Base-by-base conservation (phyloP, 2,888 invertebrate genomes). In the Holacanthella duospinosa region DNA sequence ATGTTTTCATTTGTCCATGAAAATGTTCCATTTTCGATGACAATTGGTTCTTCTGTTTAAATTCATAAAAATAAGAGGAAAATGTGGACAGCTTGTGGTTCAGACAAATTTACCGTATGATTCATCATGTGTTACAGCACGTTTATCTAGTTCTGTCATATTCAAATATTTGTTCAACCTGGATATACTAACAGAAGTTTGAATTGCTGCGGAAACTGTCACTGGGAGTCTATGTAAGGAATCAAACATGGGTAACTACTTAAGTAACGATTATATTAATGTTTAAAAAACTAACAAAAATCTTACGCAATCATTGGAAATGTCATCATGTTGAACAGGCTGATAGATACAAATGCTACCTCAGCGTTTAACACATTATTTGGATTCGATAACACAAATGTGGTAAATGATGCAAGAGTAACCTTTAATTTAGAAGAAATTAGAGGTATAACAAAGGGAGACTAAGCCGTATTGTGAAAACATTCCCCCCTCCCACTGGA, bases 21-120 rank as follows among this genome's bases (percentile, higher is more conserved):
- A 78, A 97, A 97, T 62, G 81, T 84, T 0, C 91, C 95, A 75
- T 90, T 87, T 75, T 92, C 87, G 66, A 96, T 85, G n/a, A 85
- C 80, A 68, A 96, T 79, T 1, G 91, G 87, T 43, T 62, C 44
- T 19, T 57, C 68, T n/a, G 25, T 66, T 56, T 12, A 55, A 43
- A 58, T 29, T 58, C 9, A 28, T 21, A 28, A 25, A n/a, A n/a
- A n/a, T n/a, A n/a, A n/a, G n/a, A n/a, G n/a, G n/a, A n/a, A n/a
- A n/a, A n/a, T n/a, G n/a, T n/a, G n/a, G n/a, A n/a, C n/a, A n/a
- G n/a, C n/a, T n/a, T n/a, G n/a, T n/a, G n/a, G n/a, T n/a, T n/a
- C n/a, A n/a, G n/a, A n/a, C n/a, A n/a, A n/a, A 19, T 55, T 63
- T 63, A 69, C 69, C 63, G 19, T 64, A 67, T 19, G 29, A 55